Evolutionary conservation across 2,797 vertebrate genomes (phyloP), one percentile per base, ranked within the genome.

Genomic region (Aplochiton taeniatus): DNA sequence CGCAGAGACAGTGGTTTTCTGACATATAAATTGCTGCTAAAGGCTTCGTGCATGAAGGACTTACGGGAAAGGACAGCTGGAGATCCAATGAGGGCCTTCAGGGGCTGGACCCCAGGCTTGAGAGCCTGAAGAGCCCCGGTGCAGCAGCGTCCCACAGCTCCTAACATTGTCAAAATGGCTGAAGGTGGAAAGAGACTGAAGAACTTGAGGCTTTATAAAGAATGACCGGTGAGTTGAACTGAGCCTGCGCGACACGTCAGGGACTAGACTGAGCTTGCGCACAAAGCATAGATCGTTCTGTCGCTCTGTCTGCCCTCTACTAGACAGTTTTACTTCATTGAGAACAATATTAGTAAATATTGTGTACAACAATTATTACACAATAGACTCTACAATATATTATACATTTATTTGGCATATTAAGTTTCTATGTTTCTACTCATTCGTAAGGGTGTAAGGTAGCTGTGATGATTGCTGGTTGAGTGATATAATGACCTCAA

Each of bases 31-130:
- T 16, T n/a, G 2, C 10, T 8, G 10, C 20, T 12, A 0, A 62
- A 20, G 1, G 2, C 53, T 58, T 65, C n/a, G 3, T 12, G 10
- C 1, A 59, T 48, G 58, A 5, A 11, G 4, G 18, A 82, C 91
- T 89, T 84, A 93, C 93, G 90, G 61, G 92, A 88, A 16, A 93
- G 87, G 1, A 92, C 88, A 9, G 93, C 88, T 45, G 92, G 92
- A 43, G 91, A 85, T 71, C 91, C 90, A 4, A 75, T 78, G 9
- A 93, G 87, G 7, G 89, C 86, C 69, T 92, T 93, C 1, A 94
- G 78, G 60, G 92, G 83, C 63, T 86, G 77, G 13, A 85, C 69
- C 63, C 84, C 86, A 49, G 82, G 82, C 83, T 78, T 87, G 8
- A 87, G 77, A 19, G 84, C 83, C 73, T 85, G 78, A 61, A 84